Evolutionary conservation across 2,797 vertebrate genomes (phyloP).

Genomic region (Sparus aurata): DNA sequence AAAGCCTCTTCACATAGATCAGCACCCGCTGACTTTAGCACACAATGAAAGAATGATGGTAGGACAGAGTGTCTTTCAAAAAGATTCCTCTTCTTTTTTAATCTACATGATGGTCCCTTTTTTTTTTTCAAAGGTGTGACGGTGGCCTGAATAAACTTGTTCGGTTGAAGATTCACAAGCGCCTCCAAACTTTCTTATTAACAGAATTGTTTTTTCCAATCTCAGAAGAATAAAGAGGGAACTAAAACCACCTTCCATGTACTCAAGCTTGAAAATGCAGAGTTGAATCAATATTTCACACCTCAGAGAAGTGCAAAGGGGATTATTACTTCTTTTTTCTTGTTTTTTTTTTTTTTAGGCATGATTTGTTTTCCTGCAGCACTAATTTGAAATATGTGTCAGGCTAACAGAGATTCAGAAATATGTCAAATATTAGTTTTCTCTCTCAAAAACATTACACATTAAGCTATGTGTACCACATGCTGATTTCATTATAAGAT

Average conservation of each 20-base stretch:
- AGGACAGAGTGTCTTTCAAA: slow-evolving; percentile 46
- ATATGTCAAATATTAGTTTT: neutral
- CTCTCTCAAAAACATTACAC: neutral
- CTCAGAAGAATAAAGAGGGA: slow-evolving; percentile 11
- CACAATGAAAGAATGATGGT: slow-evolving; percentile 15
- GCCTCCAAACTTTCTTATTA: slow-evolving; percentile 48
- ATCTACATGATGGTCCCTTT: slow-evolving; percentile 71
- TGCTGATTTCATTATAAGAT: neutral
- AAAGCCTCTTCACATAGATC: slow-evolving; percentile 24
- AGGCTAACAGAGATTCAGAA: neutral
- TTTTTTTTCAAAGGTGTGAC: slow-evolving; percentile 36
- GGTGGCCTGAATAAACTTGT: slow-evolving; percentile 27
- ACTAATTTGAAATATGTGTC: neutral
- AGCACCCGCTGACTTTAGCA: slow-evolving; percentile 24
- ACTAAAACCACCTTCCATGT: slow-evolving; percentile 7
- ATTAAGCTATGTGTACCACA: slow-evolving; percentile 6
- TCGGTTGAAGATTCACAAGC: slow-evolving; percentile 27
- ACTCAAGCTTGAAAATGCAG: neutral
- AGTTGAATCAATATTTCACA: slow-evolving; percentile 33
- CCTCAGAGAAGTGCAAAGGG: neutral
- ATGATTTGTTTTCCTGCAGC: neutral
- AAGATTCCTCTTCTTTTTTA: slow-evolving; percentile 60
- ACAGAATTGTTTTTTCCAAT: slow-evolving; percentile 39
- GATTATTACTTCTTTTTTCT: neutral
- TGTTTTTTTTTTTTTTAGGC: neutral